These are phyloP conservation scores for Conus betulinus DNA, from an alignment of 1,140 invertebrate species.

Conservation along the genomic window DNA sequence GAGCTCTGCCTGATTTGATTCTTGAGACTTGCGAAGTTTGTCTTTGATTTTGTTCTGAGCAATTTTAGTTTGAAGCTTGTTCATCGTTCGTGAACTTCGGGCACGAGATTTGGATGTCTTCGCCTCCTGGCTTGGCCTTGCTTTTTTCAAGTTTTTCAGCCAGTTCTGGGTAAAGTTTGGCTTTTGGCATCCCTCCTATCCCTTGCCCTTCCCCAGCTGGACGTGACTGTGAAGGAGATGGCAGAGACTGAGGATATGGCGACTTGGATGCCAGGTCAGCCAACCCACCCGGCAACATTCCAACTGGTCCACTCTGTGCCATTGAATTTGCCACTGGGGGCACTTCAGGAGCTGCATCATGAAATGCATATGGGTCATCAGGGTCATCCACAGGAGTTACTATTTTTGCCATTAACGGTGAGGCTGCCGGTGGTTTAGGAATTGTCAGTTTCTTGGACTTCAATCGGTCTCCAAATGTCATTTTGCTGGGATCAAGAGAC, in stretches of 20 bases:
- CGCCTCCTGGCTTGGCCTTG: slow-evolving; percentile 64
- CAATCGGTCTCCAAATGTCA: slow-evolving; percentile 52
- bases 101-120: slow-evolving; percentile 66
- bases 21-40: slow-evolving; percentile 72
- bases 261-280: slow-evolving; percentile 34
- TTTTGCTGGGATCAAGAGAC: slow-evolving; percentile 34
- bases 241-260: slow-evolving; percentile 38
- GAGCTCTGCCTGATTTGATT: slow-evolving; percentile 37
- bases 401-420: slow-evolving; percentile 41
- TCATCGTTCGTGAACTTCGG: slow-evolving; percentile 77
- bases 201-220: slow-evolving; percentile 44
- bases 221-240: slow-evolving; percentile 34
- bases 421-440: slow-evolving; percentile 43
- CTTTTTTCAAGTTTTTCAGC: slow-evolving; percentile 73
- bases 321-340: slow-evolving; percentile 22
- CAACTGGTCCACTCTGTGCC: slow-evolving; percentile 2
- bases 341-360: slow-evolving; percentile 76
- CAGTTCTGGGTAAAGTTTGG: slow-evolving; percentile 74
- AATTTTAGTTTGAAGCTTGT: slow-evolving; percentile 77
- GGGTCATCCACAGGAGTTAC: slow-evolving; percentile 61
- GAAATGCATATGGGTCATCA: slow-evolving; percentile 81
- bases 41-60: slow-evolving; percentile 78
- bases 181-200: slow-evolving; percentile 59
- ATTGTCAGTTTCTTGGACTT: slow-evolving; percentile 54
- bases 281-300: slow-evolving; percentile 31